These are phyloP conservation scores for Silurus meridionalis DNA, from an alignment of 2,113 vertebrate species.

Conservation along the genomic window DNA sequence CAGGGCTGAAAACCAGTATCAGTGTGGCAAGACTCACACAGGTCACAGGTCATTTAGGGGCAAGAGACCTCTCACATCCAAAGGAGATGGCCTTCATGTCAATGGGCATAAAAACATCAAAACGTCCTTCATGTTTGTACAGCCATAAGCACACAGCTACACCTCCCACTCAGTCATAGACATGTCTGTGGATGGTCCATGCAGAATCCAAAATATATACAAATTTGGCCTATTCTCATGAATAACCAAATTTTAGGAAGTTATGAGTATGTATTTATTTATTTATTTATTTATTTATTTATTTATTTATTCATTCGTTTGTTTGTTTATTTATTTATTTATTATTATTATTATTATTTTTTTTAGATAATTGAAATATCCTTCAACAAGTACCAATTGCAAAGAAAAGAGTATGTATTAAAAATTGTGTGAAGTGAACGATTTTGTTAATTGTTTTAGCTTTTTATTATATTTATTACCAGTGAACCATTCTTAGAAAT, in stretches of 20 bases:
- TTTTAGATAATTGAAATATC: too few relatives aligned
- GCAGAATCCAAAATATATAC: slow-evolving; percentile 8
- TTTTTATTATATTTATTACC: background rate
- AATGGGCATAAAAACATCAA: slow-evolving; percentile 64
- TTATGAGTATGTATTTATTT: background rate
- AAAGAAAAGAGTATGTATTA: background rate
- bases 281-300: background rate
- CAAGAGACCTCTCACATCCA: slow-evolving; percentile 62
- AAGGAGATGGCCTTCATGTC: slow-evolving; percentile 61
- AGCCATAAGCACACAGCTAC: slow-evolving; percentile 47
- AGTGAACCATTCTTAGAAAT: background rate
- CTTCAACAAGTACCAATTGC: too few relatives aligned
- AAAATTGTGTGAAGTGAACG: background rate
- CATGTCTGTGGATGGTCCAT: slow-evolving; percentile 4
- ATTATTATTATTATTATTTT: background rate
- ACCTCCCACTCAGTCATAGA: slow-evolving; percentile 21
- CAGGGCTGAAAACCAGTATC: slow-evolving; percentile 59
- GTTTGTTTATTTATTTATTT: background rate
- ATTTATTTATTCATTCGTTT: background rate
- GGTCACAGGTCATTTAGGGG: slow-evolving; percentile 59
- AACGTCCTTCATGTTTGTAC: slow-evolving; percentile 55
- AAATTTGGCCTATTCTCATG: slow-evolving; percentile 38
- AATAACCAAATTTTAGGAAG: background rate
- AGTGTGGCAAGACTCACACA: slow-evolving; percentile 50
- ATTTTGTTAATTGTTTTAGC: background rate